Evolutionary conservation across 2,797 vertebrate species (phyloP).

Genomic region (Sus cebifrons): DNA sequence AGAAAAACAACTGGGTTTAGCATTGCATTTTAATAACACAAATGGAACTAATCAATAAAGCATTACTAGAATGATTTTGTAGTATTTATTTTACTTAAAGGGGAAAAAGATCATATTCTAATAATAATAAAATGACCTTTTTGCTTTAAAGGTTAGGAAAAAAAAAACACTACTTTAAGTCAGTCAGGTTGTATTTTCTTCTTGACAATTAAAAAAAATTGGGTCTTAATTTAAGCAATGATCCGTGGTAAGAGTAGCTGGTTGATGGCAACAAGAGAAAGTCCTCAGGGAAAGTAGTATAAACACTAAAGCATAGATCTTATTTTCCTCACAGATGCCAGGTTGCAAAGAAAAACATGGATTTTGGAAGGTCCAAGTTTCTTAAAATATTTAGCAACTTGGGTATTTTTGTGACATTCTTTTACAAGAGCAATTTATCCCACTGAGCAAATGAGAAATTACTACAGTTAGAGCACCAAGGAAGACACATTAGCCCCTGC

Average conservation of each 20-base stretch:
- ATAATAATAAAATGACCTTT: neutral
- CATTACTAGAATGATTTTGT: slow-evolving; percentile 35
- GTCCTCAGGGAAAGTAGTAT: neutral
- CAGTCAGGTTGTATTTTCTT: neutral
- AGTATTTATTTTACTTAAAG: slow-evolving; percentile 35
- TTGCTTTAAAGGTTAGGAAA: slow-evolving; percentile 31
- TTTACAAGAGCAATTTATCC: slow-evolving; percentile 28
- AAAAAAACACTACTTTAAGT: slow-evolving; percentile 14
- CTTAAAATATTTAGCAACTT: slow-evolving; percentile 18
- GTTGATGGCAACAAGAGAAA: neutral
- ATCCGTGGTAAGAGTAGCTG: neutral
- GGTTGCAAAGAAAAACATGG: neutral
- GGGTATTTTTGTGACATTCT: neutral
- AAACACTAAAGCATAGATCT: slow-evolving; percentile 14
- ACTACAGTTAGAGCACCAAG: slow-evolving; percentile 4
- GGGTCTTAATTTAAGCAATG: slow-evolving; percentile 31
- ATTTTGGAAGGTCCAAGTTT: neutral
- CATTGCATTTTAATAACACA: slow-evolving; percentile 58
- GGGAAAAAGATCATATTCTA: slow-evolving; percentile 15
- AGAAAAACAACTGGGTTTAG: slow-evolving; percentile 22
- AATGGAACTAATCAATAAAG: slow-evolving; percentile 1
- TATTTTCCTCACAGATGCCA: slow-evolving; percentile 36
- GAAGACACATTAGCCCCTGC: neutral
- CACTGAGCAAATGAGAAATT: neutral
- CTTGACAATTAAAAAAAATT: neutral